These are phyloP conservation scores for Psettodes erumei DNA, from an alignment of 2,113 vertebrate genomes.

Conservation along the genomic window DNA sequence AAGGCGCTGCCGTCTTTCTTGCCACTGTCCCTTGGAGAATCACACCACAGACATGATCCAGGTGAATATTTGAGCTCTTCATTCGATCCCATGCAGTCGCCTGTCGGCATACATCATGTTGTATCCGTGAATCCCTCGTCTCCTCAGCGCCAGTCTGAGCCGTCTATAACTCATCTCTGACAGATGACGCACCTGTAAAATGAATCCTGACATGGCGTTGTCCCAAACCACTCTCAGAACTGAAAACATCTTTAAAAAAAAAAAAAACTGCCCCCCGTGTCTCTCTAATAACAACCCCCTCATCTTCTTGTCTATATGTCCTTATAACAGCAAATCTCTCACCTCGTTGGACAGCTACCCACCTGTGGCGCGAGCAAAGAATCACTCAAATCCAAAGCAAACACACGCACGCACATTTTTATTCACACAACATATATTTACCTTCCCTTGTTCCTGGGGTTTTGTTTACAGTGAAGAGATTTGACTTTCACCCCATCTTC, in stretches of 20 bases:
- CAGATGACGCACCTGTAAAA: slow-evolving; percentile 6
- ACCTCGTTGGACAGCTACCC: slow-evolving; percentile 47
- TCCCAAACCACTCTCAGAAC: not conserved
- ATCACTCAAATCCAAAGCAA: slow-evolving; percentile 16
- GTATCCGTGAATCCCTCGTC: not conserved
- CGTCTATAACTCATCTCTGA: slow-evolving; percentile 10
- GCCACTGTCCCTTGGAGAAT: not conserved
- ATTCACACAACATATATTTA: slow-evolving; percentile 8
- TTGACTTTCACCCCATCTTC: slow-evolving; percentile 44
- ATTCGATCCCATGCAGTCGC: not conserved
- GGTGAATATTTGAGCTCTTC: slow-evolving; percentile 7
- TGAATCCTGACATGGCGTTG: not conserved
- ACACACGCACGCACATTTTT: slow-evolving; percentile 11
- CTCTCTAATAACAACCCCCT: slow-evolving; percentile 25
- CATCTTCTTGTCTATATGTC: slow-evolving; percentile 16
- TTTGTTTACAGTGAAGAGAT: slow-evolving; percentile 44
- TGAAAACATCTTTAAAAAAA: slow-evolving; percentile 1
- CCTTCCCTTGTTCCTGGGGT: slow-evolving; percentile 7
- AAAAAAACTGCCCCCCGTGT: no score
- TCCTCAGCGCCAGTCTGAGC: not conserved
- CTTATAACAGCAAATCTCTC: slow-evolving; percentile 40
- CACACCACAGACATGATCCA: not conserved
- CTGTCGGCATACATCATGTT: slow-evolving; percentile 12
- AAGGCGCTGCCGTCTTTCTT: not conserved
- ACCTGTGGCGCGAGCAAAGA: slow-evolving; percentile 45